Evolutionary conservation across 2,797 vertebrate species (phyloP).

Genomic region (Xyrichtys novacula): DNA sequence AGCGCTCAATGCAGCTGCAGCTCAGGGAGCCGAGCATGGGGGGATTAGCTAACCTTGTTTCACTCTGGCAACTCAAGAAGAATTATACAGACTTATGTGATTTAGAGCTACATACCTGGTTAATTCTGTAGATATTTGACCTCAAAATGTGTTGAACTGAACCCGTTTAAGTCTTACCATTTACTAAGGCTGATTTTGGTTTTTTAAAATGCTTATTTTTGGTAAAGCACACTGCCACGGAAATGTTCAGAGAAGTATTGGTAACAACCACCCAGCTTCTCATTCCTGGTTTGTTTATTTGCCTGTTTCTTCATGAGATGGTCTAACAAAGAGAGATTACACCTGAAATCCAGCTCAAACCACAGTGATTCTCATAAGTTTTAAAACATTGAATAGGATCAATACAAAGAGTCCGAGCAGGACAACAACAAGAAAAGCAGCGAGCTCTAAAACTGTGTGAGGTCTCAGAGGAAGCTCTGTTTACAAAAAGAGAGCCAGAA

Average conservation of each 20-base stretch:
- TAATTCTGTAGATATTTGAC: slow-evolving; percentile 24
- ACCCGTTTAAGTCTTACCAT: neutral
- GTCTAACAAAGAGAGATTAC: slow-evolving; percentile 33
- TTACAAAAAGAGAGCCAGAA: slow-evolving; percentile 46
- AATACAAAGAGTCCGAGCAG: slow-evolving; percentile 24
- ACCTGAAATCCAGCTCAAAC: neutral
- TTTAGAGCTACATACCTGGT: slow-evolving; percentile 28
- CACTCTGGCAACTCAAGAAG: slow-evolving; percentile 33
- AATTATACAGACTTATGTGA: slow-evolving; percentile 35
- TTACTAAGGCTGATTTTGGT: neutral
- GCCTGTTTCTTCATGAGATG: too few species aligned
- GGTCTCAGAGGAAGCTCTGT: slow-evolving; percentile 46
- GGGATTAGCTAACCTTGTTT: slow-evolving; percentile 57
- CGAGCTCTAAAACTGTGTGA: slow-evolving; percentile 43
- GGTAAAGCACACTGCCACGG: slow-evolving; percentile 23
- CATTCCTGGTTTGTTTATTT: too few species aligned
- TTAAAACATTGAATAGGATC: slow-evolving; percentile 63
- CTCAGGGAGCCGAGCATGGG: slow-evolving; percentile 29
- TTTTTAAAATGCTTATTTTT: slow-evolving; percentile 29
- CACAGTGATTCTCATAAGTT: slow-evolving; percentile 40
- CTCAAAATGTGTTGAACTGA: slow-evolving; percentile 4
- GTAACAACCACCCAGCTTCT: slow-evolving; percentile 43
- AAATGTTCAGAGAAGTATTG: slow-evolving; percentile 23
- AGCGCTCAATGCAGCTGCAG: slow-evolving; percentile 35
- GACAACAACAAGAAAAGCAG: slow-evolving; percentile 23